A percentile compares a stretch with the other conserved stretches of the same genome.
Evolutionary conservation across 1,140 invertebrate genomes (phyloP).

Genomic region (Globodera ellingtonae): DNA sequence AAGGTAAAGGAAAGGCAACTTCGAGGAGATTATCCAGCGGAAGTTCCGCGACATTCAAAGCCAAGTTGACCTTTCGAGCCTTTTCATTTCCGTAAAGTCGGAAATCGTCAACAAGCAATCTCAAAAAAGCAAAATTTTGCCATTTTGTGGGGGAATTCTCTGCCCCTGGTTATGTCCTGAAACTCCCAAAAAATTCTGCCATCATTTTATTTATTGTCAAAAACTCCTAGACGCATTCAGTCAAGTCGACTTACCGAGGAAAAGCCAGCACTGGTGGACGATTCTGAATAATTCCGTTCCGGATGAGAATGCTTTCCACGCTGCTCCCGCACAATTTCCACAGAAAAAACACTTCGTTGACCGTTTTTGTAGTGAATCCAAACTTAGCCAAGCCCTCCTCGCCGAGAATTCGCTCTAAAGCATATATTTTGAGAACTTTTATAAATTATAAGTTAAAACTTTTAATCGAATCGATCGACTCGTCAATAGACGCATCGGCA

Average conservation of each 20-base stretch:
- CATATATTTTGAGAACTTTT: neutral
- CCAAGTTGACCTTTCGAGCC: constrained; percentile 70
- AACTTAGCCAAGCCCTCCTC: constrained; percentile 26
- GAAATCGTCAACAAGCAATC: constrained; percentile 64
- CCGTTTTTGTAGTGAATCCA: constrained; percentile 21
- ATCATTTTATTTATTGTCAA: too few species aligned
- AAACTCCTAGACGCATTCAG: too few species aligned
- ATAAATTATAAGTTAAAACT: constrained; percentile 3
- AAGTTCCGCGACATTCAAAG: constrained; percentile 34
- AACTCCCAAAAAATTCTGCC: too few species aligned
- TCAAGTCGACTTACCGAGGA: constrained; percentile 27
- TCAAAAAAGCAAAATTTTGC: constrained; percentile 34
- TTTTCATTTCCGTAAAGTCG: constrained; percentile 46
- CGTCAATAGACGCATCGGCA: constrained; percentile 16
- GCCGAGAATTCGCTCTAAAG: constrained; percentile 31
- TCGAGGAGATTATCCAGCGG: constrained; percentile 41
- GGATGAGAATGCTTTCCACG: constrained; percentile 44
- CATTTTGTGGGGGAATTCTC: too few species aligned
- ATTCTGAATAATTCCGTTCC: constrained; percentile 39
- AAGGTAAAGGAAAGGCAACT: constrained; percentile 24
- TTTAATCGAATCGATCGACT: constrained; percentile 34
- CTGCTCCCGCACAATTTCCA: constrained; percentile 50
- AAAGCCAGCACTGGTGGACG: constrained; percentile 44
- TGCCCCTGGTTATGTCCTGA: too few species aligned
- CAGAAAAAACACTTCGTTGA: constrained; percentile 45